Evolutionary conservation across 64 coral and sea anemone genomes (phyloP).

Genomic region (Catalaphyllia jardinei): DNA sequence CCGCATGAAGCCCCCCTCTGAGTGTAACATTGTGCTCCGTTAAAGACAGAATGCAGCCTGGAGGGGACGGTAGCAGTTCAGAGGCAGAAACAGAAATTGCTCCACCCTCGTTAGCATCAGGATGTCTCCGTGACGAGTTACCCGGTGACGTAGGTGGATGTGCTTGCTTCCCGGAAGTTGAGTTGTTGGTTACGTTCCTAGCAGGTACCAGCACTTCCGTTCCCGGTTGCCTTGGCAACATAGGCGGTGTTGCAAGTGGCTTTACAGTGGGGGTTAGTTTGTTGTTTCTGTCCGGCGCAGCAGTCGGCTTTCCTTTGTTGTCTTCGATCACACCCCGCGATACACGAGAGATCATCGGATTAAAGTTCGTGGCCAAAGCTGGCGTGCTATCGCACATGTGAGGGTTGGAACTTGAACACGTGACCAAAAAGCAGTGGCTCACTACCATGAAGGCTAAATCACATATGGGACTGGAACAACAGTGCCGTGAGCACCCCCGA

Average conservation of each 20-base stretch:
- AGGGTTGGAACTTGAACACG: slow-evolving; percentile 63
- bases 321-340: neutral
- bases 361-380: slow-evolving; percentile 69
- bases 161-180: neutral
- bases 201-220: neutral
- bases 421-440: slow-evolving; percentile 82
- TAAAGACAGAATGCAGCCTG: slow-evolving; percentile 8
- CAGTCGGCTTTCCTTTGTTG: neutral
- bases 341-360: slow-evolving; percentile 59
- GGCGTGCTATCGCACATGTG: slow-evolving; percentile 72
- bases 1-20: slow-evolving; percentile 78
- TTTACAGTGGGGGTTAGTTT: neutral
- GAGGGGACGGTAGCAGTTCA: neutral
- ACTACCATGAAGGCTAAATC: slow-evolving; percentile 92
- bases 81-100: too few relatives aligned
- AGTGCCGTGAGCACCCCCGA: slow-evolving; percentile 60
- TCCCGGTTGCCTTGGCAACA: neutral
- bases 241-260: neutral
- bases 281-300: neutral
- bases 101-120: neutral
- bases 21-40: slow-evolving; percentile 66
- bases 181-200: neutral
- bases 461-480: slow-evolving; percentile 80
- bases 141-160: neutral
- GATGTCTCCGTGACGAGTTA: neutral